Conservation (phyloP, 1,140 invertebrate species). For the Psix sp. region DNA sequence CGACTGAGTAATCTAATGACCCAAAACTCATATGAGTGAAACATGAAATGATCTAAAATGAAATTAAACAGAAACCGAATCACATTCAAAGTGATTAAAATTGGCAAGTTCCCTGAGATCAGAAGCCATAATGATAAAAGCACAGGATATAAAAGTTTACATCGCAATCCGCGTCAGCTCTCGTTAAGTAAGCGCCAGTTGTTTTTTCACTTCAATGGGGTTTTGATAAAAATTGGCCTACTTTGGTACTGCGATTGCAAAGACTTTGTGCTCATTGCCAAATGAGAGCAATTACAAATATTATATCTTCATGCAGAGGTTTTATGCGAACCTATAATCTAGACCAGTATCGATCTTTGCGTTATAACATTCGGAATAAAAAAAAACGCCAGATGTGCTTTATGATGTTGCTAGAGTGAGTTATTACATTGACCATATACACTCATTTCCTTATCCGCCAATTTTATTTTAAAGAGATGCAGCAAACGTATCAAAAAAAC, state of each 20-base stretch:
- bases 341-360: constrained; percentile 31
- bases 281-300: constrained; percentile 52
- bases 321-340: constrained; percentile 24
- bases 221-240: constrained; percentile 57
- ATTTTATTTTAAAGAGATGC: constrained; percentile 11
- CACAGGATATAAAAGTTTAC: constrained; percentile 38
- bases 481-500: constrained; percentile 2
- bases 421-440: constrained; percentile 10
- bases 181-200: constrained; percentile 27
- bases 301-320: constrained; percentile 26
- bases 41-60: background rate
- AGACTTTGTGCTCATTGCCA: constrained; percentile 36
- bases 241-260: constrained; percentile 32
- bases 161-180: constrained; percentile 11
- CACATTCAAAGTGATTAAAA: constrained; percentile 39
- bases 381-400: constrained; percentile 40
- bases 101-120: constrained; percentile 19
- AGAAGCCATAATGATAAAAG: constrained; percentile 37
- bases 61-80: constrained; percentile 1
- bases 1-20: no score
- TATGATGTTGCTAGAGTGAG: constrained; percentile 19
- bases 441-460: background rate
- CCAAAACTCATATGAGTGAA: no score
- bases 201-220: constrained; percentile 34
- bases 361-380: constrained; percentile 39